Conservation (phyloP, 2,888 invertebrate genomes). For the Macrophya annulata region DNA sequence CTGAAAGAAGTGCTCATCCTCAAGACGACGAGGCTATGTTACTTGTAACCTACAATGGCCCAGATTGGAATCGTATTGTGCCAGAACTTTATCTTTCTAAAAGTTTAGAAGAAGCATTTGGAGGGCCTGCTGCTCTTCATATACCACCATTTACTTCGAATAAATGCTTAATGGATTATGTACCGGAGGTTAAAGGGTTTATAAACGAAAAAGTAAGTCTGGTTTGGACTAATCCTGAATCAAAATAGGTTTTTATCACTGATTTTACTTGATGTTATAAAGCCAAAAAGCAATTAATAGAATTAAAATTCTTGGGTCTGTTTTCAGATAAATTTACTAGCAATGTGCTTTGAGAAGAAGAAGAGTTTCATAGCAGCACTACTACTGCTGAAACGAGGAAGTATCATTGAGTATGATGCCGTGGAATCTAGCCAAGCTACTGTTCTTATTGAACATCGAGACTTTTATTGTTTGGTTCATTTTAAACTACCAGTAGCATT, state of each 20-base stretch:
- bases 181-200: slow-evolving; percentile 81
- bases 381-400: slow-evolving; percentile 73
- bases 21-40: slow-evolving; percentile 81
- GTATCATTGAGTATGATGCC: slow-evolving; percentile 80
- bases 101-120: slow-evolving; percentile 80
- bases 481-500: slow-evolving; percentile 77
- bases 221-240: slow-evolving; percentile 66
- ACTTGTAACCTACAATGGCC: slow-evolving; percentile 82
- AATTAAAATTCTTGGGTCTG: not conserved
- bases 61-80: slow-evolving; percentile 78
- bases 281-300: not conserved
- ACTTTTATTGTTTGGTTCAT: slow-evolving; percentile 78
- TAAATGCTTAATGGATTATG: slow-evolving; percentile 81
- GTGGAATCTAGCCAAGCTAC: slow-evolving; percentile 74
- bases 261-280: too few species aligned
- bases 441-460: slow-evolving; percentile 78
- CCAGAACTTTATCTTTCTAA: slow-evolving; percentile 81
- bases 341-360: slow-evolving; percentile 61
- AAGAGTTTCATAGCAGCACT: slow-evolving; percentile 67
- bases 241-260: too few species aligned
- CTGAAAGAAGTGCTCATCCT: slow-evolving; percentile 81
- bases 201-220: slow-evolving; percentile 81
- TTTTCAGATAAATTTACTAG: slow-evolving; percentile 66
- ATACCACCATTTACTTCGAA: slow-evolving; percentile 80
- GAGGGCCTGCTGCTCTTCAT: slow-evolving; percentile 75